Evolutionary conservation across 1,140 invertebrate genomes (phyloP), one percentile per base, ranked within the genome.

Genomic region (Drosophila ogumai): DNA sequence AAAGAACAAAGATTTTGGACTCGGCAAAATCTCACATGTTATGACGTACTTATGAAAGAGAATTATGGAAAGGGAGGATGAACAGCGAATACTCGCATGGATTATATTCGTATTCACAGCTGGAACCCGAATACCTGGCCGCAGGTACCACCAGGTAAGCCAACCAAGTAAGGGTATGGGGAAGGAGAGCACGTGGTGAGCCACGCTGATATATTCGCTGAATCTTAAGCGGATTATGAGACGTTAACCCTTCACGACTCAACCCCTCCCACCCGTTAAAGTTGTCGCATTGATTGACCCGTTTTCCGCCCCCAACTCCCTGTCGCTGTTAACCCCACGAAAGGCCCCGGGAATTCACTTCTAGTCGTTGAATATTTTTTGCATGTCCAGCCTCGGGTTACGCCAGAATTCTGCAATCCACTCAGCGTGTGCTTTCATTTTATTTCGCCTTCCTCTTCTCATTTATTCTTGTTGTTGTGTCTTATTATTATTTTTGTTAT

Each of bases 381-480:
- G 54, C 72, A 76, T 76, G 71, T 74, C 71, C 71, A 74, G 68
- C 73, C 74, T 66, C 50, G 61, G 54, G 71, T 75, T 75, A 56
- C 71, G 61, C 52, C 54, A 78, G 76, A 87, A 87, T 82, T 82
- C 75, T 44, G 75, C 82, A 65, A 69, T 81, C 63, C 59, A 65
- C 66, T 82, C 75, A 55, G 41, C 25, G 59, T 67, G 65, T 78
- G 80, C 81, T 81, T 81, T 90, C 73, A 71, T 90, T 90, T 84
- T 90, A 65, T 79, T 79, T 79, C 34, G 32, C 46, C 28, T 64
- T 72, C 77, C 34, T 55, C 36, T 25, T 25, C 34, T 25, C 52
- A 9, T 9, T 54, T 17, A 17, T 17, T 32, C 7, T 28, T 47
- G 22, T 13, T 25, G 6, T 34, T 54, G 31, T 28, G 46, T 61